These are phyloP conservation scores for Zeus faber DNA, from an alignment of 2,113 vertebrate genomes.

Conservation along the genomic window DNA sequence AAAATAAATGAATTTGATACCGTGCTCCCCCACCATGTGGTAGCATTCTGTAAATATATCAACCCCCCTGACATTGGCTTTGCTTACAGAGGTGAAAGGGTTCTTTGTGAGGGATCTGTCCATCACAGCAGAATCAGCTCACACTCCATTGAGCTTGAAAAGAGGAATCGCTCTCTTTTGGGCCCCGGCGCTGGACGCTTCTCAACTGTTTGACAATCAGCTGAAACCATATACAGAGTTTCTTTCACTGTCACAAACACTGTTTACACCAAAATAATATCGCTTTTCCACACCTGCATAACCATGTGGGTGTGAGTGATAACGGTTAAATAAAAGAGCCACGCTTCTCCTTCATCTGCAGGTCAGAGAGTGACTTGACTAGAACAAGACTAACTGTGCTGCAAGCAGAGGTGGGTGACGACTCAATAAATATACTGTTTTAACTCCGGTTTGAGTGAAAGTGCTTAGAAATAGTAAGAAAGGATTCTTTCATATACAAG, in stretches of 20 bases:
- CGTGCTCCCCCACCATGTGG: no score
- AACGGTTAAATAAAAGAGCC: no score
- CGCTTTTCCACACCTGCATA: not conserved
- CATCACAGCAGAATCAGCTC: constrained; percentile 77
- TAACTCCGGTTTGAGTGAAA: no score
- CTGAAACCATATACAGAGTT: constrained; percentile 11
- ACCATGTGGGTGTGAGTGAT: not conserved
- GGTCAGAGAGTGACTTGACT: no score
- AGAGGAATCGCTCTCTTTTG: constrained; percentile 67
- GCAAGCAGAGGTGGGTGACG: no score
- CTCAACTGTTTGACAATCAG: constrained; percentile 25
- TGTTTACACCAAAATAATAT: not conserved
- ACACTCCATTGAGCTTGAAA: constrained; percentile 75
- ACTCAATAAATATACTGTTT: no score
- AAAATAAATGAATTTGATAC: no score
- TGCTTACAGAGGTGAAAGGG: constrained; percentile 79
- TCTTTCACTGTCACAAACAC: constrained; percentile 1
- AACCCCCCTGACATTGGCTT: constrained; percentile 61
- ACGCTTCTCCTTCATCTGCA: constrained; percentile 32
- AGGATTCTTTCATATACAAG: no score
- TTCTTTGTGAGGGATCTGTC: constrained; percentile 74
- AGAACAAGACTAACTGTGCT: no score
- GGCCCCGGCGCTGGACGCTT: constrained; percentile 48
- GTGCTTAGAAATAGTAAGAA: no score
- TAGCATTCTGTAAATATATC: constrained; percentile 61